Evolutionary conservation across 1,140 invertebrate genomes (phyloP).

Genomic region (Theocolax elegans): DNA sequence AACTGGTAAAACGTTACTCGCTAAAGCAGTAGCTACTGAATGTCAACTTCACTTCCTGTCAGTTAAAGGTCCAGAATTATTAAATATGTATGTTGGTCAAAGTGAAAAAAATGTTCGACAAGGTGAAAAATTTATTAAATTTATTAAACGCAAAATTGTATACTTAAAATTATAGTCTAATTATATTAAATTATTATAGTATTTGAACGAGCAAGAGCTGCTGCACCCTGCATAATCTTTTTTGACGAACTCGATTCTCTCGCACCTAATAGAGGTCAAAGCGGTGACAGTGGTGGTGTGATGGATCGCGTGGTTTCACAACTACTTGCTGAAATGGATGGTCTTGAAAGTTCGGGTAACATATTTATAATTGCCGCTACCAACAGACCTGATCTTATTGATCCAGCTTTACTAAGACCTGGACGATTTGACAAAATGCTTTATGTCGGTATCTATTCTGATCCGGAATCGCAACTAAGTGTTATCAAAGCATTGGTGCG

Average conservation of each 20-base stretch:
- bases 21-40: constrained; percentile 93
- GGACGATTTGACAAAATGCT: constrained; percentile 94
- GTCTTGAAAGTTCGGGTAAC: constrained; percentile 74
- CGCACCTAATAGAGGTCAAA: constrained; percentile 88
- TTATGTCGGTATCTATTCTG: constrained; percentile 88
- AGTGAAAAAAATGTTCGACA: constrained; percentile 92
- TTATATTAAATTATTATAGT: too few relatives aligned
- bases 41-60: constrained; percentile 90
- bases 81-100: constrained; percentile 96
- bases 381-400: constrained; percentile 96
- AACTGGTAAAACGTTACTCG: constrained; percentile 91
- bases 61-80: constrained; percentile 91
- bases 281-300: constrained; percentile 93
- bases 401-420: constrained; percentile 91
- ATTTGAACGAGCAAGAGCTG: constrained; percentile 84
- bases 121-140: constrained; percentile 68
- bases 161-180: too few relatives aligned
- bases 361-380: constrained; percentile 86
- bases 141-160: too few relatives aligned
- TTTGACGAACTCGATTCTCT: constrained; percentile 97
- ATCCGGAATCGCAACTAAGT: constrained; percentile 73
- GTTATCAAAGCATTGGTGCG: constrained; percentile 79
- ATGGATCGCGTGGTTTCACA: constrained; percentile 98
- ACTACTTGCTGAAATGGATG: constrained; percentile 95
- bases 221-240: constrained; percentile 94